Conservation (phyloP, 2,888 invertebrate species). For the Hesperia comma region DNA sequence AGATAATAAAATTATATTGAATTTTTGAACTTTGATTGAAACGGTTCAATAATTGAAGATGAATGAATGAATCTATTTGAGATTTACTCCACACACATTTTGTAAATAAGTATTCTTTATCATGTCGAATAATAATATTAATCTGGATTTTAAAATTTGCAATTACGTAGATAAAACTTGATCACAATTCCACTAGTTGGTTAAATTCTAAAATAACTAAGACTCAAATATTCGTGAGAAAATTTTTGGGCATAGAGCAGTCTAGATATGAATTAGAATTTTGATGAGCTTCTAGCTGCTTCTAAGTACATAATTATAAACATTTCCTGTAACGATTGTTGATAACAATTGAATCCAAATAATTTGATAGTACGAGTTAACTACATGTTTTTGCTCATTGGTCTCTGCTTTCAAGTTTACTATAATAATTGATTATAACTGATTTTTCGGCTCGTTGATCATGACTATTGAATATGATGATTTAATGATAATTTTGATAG, state of each 20-base stretch:
- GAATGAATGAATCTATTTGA: no score
- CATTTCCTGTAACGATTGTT: slow-evolving; percentile 19
- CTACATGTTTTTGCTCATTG: slow-evolving; percentile 1
- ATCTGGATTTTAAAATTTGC: background rate
- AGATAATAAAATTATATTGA: no score
- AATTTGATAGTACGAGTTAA: slow-evolving; percentile 18
- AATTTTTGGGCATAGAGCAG: slow-evolving; percentile 26
- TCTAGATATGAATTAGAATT: slow-evolving; percentile 23
- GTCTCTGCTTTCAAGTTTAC: background rate
- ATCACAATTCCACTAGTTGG: slow-evolving; percentile 11
- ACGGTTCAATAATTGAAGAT: no score
- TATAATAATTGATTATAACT: slow-evolving; percentile 12
- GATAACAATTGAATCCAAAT: slow-evolving; percentile 24
- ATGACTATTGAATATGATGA: no score
- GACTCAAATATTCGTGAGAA: slow-evolving; percentile 28
- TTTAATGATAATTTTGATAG: no score
- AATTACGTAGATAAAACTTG: background rate
- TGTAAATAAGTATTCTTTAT: no score
- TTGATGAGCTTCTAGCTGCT: slow-evolving; percentile 23
- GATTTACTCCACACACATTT: no score
- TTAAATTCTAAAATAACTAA: slow-evolving; percentile 29
- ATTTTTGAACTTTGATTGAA: no score
- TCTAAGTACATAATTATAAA: slow-evolving; percentile 5
- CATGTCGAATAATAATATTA: background rate
- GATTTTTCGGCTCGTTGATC: no score